Conservation (phyloP, 1,140 invertebrate genomes). For the Stenopsyche tienmushanensis region DNA sequence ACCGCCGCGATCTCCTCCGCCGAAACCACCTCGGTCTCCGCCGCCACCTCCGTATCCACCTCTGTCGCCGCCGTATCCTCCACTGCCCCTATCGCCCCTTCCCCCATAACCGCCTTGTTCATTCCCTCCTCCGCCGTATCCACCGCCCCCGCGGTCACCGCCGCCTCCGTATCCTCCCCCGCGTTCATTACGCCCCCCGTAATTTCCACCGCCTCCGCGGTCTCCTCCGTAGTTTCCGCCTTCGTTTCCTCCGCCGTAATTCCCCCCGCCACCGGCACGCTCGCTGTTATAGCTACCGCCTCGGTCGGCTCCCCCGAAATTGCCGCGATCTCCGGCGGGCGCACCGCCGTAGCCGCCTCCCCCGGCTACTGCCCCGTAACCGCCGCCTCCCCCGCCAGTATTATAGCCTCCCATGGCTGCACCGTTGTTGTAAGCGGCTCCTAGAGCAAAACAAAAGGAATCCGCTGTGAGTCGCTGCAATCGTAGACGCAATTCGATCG, state of each 20-base stretch:
- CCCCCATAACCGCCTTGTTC: constrained; percentile 44
- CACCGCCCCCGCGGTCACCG: constrained; percentile 43
- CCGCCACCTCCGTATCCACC: constrained; percentile 41
- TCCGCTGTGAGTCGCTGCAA: background rate
- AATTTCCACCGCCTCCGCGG: constrained; percentile 51
- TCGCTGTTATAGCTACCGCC: constrained; percentile 42
- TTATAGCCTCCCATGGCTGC: constrained; percentile 41
- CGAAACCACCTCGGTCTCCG: constrained; percentile 44
- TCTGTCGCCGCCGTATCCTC: constrained; percentile 44
- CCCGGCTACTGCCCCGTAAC: constrained; percentile 40
- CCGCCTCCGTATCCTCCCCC: constrained; percentile 37
- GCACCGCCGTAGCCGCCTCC: constrained; percentile 43
- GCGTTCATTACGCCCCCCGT: constrained; percentile 49
- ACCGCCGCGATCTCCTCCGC: constrained; percentile 43
- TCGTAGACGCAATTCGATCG: background rate
- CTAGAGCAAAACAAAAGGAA: constrained; percentile 6
- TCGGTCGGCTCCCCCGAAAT: constrained; percentile 55
- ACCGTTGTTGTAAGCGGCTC: constrained; percentile 16
- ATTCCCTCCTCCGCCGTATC: constrained; percentile 44
- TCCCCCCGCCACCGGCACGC: constrained; percentile 39
- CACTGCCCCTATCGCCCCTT: constrained; percentile 44
- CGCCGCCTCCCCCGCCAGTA: constrained; percentile 43
- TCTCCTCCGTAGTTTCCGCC: constrained; percentile 53
- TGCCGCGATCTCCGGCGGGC: constrained; percentile 43
- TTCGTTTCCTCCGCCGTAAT: constrained; percentile 40